Conservation (phyloP, 2,888 invertebrate genomes). For the Dynastes tityus region DNA sequence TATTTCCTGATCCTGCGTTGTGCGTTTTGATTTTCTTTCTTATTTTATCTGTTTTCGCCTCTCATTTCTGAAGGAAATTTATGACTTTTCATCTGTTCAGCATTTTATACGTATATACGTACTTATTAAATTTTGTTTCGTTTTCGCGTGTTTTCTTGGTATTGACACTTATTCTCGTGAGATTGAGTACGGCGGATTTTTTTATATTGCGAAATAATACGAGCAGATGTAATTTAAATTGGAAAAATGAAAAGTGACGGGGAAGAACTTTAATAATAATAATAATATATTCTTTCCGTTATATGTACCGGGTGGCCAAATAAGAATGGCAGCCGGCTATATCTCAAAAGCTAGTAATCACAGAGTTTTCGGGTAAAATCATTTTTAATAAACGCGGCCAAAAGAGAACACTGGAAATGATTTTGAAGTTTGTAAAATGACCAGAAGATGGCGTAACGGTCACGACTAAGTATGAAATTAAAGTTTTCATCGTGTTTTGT, state of each 20-base stretch:
- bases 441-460: no score
- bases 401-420: no score
- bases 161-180: conserved; percentile 30
- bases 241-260: neutral
- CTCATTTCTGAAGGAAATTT: conserved; percentile 17
- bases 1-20: conserved; percentile 39
- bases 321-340: no score
- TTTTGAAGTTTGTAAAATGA: no score
- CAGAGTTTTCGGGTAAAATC: no score
- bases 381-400: no score
- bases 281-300: no score
- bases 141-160: conserved; percentile 20
- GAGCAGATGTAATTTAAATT: conserved; percentile 6
- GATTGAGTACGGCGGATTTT: neutral
- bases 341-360: no score
- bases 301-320: no score
- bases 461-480: no score
- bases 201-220: neutral
- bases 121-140: conserved; percentile 32
- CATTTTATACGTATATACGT: conserved; percentile 21
- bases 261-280: neutral
- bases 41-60: conserved; percentile 19
- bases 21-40: conserved; percentile 31
- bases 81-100: conserved; percentile 18
- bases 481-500: no score